Conservation (phyloP, 2,113 vertebrate species). For the Guaruba guarouba region DNA sequence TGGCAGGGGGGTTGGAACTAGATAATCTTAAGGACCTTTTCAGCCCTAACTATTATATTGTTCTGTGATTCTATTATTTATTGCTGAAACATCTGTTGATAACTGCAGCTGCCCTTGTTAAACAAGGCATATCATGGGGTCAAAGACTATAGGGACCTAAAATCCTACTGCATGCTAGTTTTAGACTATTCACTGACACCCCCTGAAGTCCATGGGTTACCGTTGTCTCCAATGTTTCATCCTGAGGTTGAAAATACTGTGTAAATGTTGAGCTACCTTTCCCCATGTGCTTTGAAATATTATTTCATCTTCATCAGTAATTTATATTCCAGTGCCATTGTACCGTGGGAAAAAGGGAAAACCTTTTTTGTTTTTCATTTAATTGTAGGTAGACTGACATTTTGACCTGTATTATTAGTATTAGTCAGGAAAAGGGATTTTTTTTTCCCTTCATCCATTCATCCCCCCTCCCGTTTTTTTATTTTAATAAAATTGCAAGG, state of each 20-base stretch:
- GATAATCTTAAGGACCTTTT: too few species aligned
- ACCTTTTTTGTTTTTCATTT: conserved; percentile 76
- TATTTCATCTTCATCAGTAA: conserved; percentile 79
- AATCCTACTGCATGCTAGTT: conserved; percentile 76
- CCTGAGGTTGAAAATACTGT: conserved; percentile 72
- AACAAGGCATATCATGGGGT: conserved; percentile 79
- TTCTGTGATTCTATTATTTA: conserved; percentile 57
- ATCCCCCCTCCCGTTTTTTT: not conserved
- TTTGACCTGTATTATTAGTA: conserved; percentile 82
- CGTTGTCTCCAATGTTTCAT: conserved; percentile 67
- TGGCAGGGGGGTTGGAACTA: too few species aligned
- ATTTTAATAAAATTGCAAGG: conserved; percentile 74
- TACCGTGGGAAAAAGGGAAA: conserved; percentile 71
- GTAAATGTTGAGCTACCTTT: conserved; percentile 71
- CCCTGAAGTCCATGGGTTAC: conserved; percentile 72
- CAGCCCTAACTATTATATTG: too few species aligned
- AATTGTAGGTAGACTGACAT: conserved; percentile 78
- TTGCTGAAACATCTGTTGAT: conserved; percentile 86
- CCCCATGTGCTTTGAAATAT: conserved; percentile 79
- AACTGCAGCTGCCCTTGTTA: conserved; percentile 81
- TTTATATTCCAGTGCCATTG: conserved; percentile 80
- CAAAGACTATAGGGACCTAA: conserved; percentile 70
- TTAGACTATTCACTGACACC: conserved; percentile 71
- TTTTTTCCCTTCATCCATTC: conserved; percentile 43
- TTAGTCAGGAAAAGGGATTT: conserved; percentile 76